phyloP scores from a whole-genome alignment of 2,113 vertebrate genomes.

The Neotoma lepida region DNA sequence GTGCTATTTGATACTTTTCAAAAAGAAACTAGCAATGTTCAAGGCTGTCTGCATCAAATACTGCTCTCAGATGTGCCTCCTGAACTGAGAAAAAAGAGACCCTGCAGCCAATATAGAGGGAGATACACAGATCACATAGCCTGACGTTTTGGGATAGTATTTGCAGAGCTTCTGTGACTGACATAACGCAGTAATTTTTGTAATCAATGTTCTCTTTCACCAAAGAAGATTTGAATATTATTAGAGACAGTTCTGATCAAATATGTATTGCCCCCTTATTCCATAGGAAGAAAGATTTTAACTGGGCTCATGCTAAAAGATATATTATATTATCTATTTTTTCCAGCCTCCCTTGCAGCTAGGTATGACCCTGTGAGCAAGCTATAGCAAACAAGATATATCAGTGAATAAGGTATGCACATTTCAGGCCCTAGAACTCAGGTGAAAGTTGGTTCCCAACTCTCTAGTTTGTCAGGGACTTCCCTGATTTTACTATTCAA shows the following conservation, averaged over 20 bases:
- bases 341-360: constrained; percentile 49
- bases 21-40: not conserved
- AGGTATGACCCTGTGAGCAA: not conserved
- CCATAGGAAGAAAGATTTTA: not conserved
- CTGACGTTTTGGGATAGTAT: not conserved
- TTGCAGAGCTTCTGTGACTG: not conserved
- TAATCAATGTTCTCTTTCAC: not conserved
- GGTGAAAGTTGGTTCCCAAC: not conserved
- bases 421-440: not conserved
- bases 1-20: constrained; percentile 33
- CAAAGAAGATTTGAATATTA: constrained; percentile 6
- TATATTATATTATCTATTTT: not conserved
- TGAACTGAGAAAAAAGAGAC: not conserved
- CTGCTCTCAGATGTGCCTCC: not conserved
- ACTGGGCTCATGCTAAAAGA: not conserved
- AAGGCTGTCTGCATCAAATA: not conserved
- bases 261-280: not conserved
- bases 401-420: not conserved
- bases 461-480: not conserved
- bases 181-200: not conserved
- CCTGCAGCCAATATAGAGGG: not conserved
- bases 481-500: constrained; percentile 1
- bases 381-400: not conserved
- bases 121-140: not conserved
- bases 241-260: not conserved